Base-by-base conservation (phyloP, 2,797 vertebrate species). In the Dallia pectoralis region DNA sequence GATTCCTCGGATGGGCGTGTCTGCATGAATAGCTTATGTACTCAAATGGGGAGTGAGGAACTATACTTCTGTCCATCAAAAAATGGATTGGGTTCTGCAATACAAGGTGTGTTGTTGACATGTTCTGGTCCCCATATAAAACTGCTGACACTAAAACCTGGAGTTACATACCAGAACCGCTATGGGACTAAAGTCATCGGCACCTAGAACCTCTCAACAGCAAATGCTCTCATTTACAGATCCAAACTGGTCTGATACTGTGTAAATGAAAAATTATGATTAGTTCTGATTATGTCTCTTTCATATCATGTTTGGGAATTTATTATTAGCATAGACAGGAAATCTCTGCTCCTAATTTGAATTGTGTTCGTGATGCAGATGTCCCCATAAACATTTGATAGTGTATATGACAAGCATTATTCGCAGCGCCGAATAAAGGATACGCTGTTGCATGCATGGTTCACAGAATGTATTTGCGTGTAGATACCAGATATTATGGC, bases 1-100 rank as follows among this genome's bases (percentile, higher is more conserved):
- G 19, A 73, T 91, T 91, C 89, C 86, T 85, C 51, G 1, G 0
- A 29, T 72, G 89, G 91, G 89, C 83, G 87, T 74, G 70, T 65
- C 74, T 47, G 30, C 14, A 7, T 32, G 1, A 14, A 4, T 59
- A 7, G 83, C 0, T 0, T 79, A 77, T 86, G 73, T 86, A 79
- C 81, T 69, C 78, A 80, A 75, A n/a, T 0, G 48, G 78, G 49
- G 64, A 44, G 40, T 44, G 40, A 44, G 40, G 40, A 44, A 59
- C 74, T 79, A 72, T 78, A 73, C 80, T 78, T 80, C 65, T 67
- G 12, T 62, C 36, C 14, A 30, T 16, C n/a, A n/a, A 33, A 25
- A 70, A 69, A 44, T 25, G 65, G 12, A 12, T 44, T 44, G 40
- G 5, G 67, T 79, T 76, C 72, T 61, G 66, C 77, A 0, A 81